Conservation (phyloP, 2,797 vertebrate genomes). For the Kryptolebias ocellatus region DNA sequence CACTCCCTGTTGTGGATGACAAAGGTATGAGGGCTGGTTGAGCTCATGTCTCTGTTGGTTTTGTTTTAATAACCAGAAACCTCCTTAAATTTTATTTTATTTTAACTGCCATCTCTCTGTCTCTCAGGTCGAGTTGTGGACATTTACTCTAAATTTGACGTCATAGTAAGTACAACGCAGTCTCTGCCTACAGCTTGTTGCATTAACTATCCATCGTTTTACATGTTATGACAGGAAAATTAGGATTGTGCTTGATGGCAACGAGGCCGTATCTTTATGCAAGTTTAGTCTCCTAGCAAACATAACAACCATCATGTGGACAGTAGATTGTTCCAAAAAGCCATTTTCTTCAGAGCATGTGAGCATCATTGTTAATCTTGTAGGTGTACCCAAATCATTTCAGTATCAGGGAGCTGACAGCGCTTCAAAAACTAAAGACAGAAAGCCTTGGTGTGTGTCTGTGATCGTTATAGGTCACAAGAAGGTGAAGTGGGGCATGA, state of each 20-base stretch:
- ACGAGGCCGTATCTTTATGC: no score
- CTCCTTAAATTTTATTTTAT: slow-evolving; percentile 14
- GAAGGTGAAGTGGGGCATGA: not conserved
- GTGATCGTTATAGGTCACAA: not conserved
- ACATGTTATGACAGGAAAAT: no score
- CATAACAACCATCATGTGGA: no score
- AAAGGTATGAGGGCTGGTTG: slow-evolving; percentile 81
- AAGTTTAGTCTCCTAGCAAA: no score
- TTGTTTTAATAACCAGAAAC: slow-evolving; percentile 11
- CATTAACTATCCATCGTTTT: not conserved
- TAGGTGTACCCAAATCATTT: not conserved
- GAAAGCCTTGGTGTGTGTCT: not conserved
- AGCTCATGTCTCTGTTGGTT: slow-evolving; percentile 15
- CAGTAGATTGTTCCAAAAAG: not conserved
- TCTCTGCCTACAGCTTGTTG: not conserved
- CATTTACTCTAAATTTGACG: slow-evolving; percentile 99
- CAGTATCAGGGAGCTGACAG: not conserved
- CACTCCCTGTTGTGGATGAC: slow-evolving; percentile 94
- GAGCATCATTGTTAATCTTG: not conserved
- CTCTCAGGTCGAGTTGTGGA: slow-evolving; percentile 92
- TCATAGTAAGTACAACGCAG: slow-evolving; percentile 90
- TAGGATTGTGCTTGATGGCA: no score
- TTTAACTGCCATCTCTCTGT: slow-evolving; percentile 19
- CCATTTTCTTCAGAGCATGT: not conserved
- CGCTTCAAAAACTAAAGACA: not conserved